Percentiles rank a stretch among this genome's conserved stretches.
Conservation (phyloP, 2,797 vertebrate genomes). For the Crocodylus rhombifer region DNA sequence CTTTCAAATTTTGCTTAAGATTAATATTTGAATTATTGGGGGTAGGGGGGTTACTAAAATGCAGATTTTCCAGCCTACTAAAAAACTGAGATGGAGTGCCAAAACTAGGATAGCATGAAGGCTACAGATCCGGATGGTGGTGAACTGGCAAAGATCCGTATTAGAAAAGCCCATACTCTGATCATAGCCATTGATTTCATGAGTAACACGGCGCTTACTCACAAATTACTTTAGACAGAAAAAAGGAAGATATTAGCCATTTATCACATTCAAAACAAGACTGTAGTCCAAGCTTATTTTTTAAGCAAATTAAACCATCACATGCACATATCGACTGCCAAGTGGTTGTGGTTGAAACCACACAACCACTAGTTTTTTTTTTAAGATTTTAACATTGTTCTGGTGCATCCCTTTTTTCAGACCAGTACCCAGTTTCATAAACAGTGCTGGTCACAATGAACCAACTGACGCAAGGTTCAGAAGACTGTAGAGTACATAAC, state of each 20-base stretch:
- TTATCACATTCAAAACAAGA: neutral
- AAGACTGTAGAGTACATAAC: neutral
- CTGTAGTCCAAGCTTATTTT: neutral
- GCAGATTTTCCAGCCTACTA: neutral
- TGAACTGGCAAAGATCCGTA: neutral
- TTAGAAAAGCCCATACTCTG: neutral
- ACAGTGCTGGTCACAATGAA: neutral
- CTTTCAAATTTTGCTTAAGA: conserved; percentile 14
- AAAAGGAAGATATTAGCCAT: neutral
- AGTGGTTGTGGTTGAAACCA: neutral
- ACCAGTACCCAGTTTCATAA: neutral
- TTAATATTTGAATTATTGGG: neutral
- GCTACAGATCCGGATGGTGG: neutral
- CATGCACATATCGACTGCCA: neutral
- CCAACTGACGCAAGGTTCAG: neutral
- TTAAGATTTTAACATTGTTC: neutral
- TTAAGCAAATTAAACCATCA: neutral
- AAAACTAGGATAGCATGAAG: neutral
- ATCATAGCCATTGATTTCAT: neutral
- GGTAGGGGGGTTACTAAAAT: neutral
- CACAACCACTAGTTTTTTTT: neutral
- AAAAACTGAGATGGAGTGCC: neutral
- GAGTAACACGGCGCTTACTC: neutral
- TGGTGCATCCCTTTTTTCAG: neutral
- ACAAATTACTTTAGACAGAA: neutral